Evolutionary conservation across 1,140 invertebrate species (phyloP).

Genomic region (Heliconius hewitsoni): DNA sequence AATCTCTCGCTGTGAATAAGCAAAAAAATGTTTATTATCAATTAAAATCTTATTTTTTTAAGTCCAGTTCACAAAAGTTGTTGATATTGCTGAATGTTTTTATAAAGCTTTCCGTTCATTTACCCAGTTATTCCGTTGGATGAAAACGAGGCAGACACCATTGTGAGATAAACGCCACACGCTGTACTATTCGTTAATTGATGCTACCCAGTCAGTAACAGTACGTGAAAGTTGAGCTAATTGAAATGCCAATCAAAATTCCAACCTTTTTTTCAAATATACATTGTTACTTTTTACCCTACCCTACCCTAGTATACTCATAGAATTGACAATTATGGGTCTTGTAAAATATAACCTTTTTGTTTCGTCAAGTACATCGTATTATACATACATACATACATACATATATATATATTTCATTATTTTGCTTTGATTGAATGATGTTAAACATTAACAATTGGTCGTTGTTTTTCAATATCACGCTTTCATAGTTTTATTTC

Average conservation of each 20-base stretch:
- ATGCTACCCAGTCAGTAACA: constrained; percentile 23
- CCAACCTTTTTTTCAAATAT: background rate
- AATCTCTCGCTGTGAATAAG: background rate
- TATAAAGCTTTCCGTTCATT: background rate
- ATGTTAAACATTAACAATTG: background rate
- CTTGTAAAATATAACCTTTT: background rate
- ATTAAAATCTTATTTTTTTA: background rate
- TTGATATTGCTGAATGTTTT: background rate
- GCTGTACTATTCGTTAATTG: constrained; percentile 31
- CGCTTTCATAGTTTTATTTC: background rate
- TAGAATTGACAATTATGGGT: background rate
- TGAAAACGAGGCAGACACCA: background rate
- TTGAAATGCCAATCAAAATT: constrained; percentile 62
- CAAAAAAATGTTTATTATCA: background rate
- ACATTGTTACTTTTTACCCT: background rate
- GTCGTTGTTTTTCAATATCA: background rate
- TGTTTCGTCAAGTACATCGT: background rate
- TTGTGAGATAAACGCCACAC: constrained; percentile 4
- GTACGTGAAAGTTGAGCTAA: constrained; percentile 50
- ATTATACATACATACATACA: background rate
- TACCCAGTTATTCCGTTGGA: background rate
- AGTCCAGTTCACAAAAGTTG: background rate
- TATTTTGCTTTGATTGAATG: background rate
- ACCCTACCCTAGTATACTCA: background rate
- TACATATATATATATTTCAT: background rate